A percentile compares a stretch with the other conserved stretches of the same genome.
Conservation (phyloP, 2,113 vertebrate species). For the Chloroceryle aenea region DNA sequence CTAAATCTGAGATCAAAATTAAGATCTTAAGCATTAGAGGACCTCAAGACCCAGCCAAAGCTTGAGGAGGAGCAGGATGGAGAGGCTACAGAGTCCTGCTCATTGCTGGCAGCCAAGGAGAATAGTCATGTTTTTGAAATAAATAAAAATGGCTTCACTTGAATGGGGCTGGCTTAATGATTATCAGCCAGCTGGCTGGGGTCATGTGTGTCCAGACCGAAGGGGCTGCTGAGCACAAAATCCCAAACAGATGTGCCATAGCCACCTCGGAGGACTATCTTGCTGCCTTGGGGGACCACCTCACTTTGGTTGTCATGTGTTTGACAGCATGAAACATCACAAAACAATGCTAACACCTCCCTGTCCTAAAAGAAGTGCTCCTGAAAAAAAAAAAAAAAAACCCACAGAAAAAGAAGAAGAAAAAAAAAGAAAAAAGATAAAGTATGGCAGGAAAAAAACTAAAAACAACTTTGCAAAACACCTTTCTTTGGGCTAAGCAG, state of each 20-base stretch:
- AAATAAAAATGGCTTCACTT: neutral
- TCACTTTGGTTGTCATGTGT: neutral
- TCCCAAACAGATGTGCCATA: neutral
- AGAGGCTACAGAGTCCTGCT: fast-evolving
- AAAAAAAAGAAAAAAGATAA: neutral
- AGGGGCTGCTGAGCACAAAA: fast-evolving
- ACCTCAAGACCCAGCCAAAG: neutral
- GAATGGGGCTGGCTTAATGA: neutral
- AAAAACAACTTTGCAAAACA: neutral
- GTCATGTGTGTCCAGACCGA: fast-evolving
- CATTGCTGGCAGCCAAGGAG: fast-evolving
- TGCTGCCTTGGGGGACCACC: neutral
- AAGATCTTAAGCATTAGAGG: neutral
- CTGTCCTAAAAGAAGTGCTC: neutral
- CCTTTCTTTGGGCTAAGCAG: neutral
- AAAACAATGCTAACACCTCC: neutral
- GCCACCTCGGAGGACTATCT: neutral
- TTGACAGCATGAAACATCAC: neutral
- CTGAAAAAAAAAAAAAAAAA: neutral
- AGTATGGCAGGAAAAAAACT: neutral
- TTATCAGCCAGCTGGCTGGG: neutral
- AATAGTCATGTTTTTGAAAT: fast-evolving
- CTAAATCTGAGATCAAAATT: neutral
- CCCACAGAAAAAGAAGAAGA: neutral
- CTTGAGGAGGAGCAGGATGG: neutral